These are phyloP conservation scores for Ciconia nigra DNA, from an alignment of 2,797 vertebrate species.

Conservation along the genomic window DNA sequence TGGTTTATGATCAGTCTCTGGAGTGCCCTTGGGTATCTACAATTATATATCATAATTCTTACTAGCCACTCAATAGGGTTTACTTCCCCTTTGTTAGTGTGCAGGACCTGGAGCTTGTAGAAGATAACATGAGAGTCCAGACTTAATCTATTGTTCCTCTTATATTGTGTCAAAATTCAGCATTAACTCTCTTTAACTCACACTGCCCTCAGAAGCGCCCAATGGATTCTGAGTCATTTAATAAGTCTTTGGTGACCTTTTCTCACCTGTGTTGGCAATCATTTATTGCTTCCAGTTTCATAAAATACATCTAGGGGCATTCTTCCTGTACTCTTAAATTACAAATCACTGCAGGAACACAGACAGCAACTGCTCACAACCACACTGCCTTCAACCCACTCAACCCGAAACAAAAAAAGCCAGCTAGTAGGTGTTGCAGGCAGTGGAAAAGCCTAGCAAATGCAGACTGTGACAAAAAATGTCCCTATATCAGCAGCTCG, in stretches of 20 bases:
- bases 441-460: not conserved
- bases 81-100: not conserved
- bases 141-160: not conserved
- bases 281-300: slow-evolving; percentile 18
- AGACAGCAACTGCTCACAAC: slow-evolving; percentile 20
- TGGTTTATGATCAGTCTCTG: not conserved
- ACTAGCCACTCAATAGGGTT: not conserved
- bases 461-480: not conserved
- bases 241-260: slow-evolving; percentile 8
- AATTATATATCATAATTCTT: slow-evolving; percentile 10
- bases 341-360: slow-evolving; percentile 16
- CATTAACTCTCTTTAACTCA: not conserved
- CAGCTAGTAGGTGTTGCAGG: not conserved
- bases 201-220: not conserved
- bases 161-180: not conserved
- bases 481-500: rapidly evolving
- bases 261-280: not conserved
- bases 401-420: not conserved
- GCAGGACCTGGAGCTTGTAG: not conserved
- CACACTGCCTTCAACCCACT: not conserved
- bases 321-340: not conserved
- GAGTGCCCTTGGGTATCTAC: not conserved
- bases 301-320: not conserved
- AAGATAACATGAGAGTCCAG: not conserved
- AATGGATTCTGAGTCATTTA: not conserved